Evolutionary conservation across 2,797 vertebrate species (phyloP), one percentile per base, ranked within the genome.

Genomic region (Rhinatrema bivittatum): DNA sequence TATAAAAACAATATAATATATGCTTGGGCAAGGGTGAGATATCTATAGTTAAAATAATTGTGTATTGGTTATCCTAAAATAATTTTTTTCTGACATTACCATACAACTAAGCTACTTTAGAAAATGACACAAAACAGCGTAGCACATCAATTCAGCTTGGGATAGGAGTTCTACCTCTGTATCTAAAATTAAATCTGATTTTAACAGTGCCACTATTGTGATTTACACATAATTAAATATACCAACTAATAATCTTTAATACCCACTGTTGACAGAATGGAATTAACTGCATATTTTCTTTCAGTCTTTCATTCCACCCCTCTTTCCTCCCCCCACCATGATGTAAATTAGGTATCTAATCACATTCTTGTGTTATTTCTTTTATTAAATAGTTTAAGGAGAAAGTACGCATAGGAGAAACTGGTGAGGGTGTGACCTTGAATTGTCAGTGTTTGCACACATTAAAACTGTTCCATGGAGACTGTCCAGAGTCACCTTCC

Each of bases 181-280:
- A 64, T 69, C 63, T 70, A 76, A 88, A 88, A 89, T 66, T 72
- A 85, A 77, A 81, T 82, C 60, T 54, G 71, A 80, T 81, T 71
- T 62, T 62, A 82, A 95, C 94, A 97, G 82, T 84, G 74, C 78
- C 20, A 7, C 87, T 83, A 88, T 95, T 97, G 93, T 97, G 74
- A 81, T 81, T 79, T 70, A 71, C 60, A 68, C 80, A 78, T 78
- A 77, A 74, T 70, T 56, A 65, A 68, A 68, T 71, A 58, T 67
- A 81, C 81, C 79, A 57, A 68, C 60, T 81, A 82, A 82, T 85
- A 76, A 85, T 84, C 90, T 90, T 89, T 93, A 97, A 96, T 98
- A 96, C 93, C 90, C 88, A 90, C 85, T 48, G 95, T 79, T 98
- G 95, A 98, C 92, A 97, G 90, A 85, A 87, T 68, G 88, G 93